phyloP scores from a whole-genome alignment of 2,113 vertebrate species.

The Todiramphus chloris region DNA sequence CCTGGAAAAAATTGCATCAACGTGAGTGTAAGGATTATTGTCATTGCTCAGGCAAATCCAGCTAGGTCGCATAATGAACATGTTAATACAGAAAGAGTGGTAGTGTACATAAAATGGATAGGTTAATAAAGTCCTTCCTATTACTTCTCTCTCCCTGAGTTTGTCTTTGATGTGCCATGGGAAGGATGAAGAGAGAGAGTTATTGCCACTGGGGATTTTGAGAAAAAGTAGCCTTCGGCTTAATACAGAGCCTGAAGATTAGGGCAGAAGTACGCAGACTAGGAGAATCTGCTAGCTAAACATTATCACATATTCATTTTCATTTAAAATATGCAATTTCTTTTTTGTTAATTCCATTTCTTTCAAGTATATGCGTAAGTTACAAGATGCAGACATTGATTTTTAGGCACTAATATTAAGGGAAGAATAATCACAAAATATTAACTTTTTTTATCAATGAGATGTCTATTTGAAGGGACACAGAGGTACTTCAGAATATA shows the following conservation, averaged over 20 bases:
- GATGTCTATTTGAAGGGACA: not conserved
- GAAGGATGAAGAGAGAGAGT: conserved; percentile 4
- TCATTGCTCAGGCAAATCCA: conserved; percentile 25
- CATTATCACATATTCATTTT: conserved; percentile 55
- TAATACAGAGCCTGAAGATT: conserved; percentile 65
- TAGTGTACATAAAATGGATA: conserved; percentile 1
- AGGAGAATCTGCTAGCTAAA: conserved; percentile 64
- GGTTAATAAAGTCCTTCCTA: conserved; percentile 17
- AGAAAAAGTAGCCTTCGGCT: conserved; percentile 14
- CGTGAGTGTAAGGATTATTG: not conserved
- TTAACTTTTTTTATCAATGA: not conserved
- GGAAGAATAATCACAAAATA: not conserved
- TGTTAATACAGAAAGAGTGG: not conserved
- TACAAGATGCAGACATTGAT: not conserved
- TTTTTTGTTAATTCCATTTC: conserved; percentile 70
- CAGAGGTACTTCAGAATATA: conserved; percentile 1
- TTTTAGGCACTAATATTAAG: not conserved
- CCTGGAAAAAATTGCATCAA: not conserved
- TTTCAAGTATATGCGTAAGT: not conserved
- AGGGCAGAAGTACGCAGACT: conserved; percentile 54
- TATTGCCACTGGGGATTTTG: not conserved
- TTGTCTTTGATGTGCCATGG: conserved; percentile 36
- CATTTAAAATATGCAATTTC: conserved; percentile 71
- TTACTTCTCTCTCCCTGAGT: not conserved
- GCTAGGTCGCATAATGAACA: not conserved